These are phyloP conservation scores for Gordius sp. DNA, from an alignment of 2,888 invertebrate species.

Conservation along the genomic window DNA sequence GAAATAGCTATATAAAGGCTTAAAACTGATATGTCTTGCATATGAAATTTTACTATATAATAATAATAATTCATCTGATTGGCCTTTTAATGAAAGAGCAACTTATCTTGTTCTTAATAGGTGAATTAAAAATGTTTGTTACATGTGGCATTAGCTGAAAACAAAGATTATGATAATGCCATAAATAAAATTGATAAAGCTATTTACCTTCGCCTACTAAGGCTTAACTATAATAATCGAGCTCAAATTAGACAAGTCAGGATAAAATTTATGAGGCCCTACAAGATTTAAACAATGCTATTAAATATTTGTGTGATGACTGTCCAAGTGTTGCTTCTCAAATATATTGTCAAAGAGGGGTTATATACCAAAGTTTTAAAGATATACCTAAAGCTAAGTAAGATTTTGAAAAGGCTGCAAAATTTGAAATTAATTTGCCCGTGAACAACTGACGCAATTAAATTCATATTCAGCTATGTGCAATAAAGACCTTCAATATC, in stretches of 20 bases:
- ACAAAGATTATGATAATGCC: not conserved
- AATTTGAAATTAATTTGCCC: not conserved
- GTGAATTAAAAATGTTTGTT: too few species aligned
- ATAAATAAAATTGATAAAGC: not conserved
- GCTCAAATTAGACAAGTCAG: not conserved
- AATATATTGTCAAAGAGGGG: not conserved
- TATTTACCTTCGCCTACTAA: not conserved
- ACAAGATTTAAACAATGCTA: not conserved
- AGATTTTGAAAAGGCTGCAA: not conserved
- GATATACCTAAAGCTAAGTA: not conserved
- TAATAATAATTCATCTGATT: too few species aligned
- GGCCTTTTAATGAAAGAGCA: too few species aligned
- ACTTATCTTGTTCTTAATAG: too few species aligned
- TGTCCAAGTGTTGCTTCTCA: not conserved
- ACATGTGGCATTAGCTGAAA: slow-evolving; percentile 5
- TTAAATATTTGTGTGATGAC: not conserved
- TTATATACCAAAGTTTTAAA: not conserved
- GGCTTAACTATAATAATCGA: not conserved
- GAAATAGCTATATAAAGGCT: too few species aligned
- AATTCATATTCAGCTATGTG: slow-evolving; percentile 8
- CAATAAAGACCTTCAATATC: too few species aligned
- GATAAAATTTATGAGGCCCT: not conserved
- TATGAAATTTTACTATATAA: too few species aligned
- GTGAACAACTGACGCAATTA: not conserved
- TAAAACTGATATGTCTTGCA: too few species aligned